Evolutionary conservation across 2,888 invertebrate genomes (phyloP), one percentile per base, ranked within the genome.

Genomic region (Sphaeridia pumilis): DNA sequence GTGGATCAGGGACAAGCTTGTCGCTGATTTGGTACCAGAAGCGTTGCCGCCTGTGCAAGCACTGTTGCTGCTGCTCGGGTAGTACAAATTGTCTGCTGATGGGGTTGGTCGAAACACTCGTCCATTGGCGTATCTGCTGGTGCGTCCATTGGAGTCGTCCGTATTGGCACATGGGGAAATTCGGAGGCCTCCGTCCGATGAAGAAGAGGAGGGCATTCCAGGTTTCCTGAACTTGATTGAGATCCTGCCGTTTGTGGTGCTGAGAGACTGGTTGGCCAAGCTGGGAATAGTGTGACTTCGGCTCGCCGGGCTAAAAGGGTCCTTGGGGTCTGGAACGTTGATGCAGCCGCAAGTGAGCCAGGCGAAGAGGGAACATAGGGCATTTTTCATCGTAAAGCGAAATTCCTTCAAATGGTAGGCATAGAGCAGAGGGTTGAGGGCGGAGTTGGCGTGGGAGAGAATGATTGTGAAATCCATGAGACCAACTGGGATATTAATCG

Each of bases 391-490:
- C 0, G 87, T 87, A 1, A 82, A 79, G 2, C 87, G 77, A 67
- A 88, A 88, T 69, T 89, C 89, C 67, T 83, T 83, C 58, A 92
- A 76, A 68, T 93, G 92, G 68, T 92, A 93, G 1, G 93, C 93
- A 71, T 93, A 93, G 14, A 94, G 75, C 26, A 92, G 73, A 0
- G 93, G 94, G 35, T 63, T 52, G 14, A 89, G 83, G 0, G 89
- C 92, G 0, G 92, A 92, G 70, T 92, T 93, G n/a, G 88, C 73
- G 68, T 94, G 94, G 1, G 92, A 90, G 45, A 93, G 75, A 57
- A 93, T 86, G 57, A 94, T 90, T 67, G 87, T 85, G 67, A 83
- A 81, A 61, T 87, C 79, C 63, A 87, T 79, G 28, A 87, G 70
- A 12, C 79, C 75, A 14, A 78, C 78, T 66, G 82, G 81, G 57